A percentile compares a stretch with the other conserved stretches of the same genome.
Evolutionary conservation across 2,797 vertebrate species (phyloP).

Genomic region (Tolypeutes matacus): DNA sequence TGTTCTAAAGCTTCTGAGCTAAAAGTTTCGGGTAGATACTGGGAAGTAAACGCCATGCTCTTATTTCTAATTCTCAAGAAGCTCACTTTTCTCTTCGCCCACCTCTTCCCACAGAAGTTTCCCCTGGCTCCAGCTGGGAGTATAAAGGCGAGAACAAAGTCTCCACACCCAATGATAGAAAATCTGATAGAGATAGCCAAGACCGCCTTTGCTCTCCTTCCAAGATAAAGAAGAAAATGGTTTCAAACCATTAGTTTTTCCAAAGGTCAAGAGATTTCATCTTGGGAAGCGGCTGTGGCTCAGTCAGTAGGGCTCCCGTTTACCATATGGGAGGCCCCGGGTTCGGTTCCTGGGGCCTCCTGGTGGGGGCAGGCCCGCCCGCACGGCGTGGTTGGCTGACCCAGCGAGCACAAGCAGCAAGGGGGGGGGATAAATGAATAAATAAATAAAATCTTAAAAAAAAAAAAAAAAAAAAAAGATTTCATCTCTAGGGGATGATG

Average conservation of each 20-base stretch:
- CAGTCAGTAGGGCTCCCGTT: no score
- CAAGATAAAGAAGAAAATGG: constrained; percentile 7
- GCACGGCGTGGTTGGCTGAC: no score
- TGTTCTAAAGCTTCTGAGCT: background rate
- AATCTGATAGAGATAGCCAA: background rate
- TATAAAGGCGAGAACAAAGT: constrained; percentile 14
- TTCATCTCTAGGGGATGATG: background rate
- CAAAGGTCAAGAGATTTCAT: background rate
- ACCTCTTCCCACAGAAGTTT: background rate
- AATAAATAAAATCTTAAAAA: no score
- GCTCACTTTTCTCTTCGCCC: constrained; percentile 1
- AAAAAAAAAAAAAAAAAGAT: no score
- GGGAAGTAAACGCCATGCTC: constrained; percentile 19
- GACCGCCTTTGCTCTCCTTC: background rate
- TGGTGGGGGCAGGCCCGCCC: no score
- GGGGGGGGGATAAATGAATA: no score
- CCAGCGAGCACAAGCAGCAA: no score
- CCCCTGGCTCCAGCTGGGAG: background rate
- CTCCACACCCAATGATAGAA: background rate
- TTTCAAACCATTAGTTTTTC: constrained; percentile 37
- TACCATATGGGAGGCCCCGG: no score
- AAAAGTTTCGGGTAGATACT: constrained; percentile 22
- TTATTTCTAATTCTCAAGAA: constrained; percentile 43
- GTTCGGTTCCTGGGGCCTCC: no score
- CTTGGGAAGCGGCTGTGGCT: no score